Evolutionary conservation across 2,113 vertebrate species (phyloP).

Genomic region (Clarias magur): DNA sequence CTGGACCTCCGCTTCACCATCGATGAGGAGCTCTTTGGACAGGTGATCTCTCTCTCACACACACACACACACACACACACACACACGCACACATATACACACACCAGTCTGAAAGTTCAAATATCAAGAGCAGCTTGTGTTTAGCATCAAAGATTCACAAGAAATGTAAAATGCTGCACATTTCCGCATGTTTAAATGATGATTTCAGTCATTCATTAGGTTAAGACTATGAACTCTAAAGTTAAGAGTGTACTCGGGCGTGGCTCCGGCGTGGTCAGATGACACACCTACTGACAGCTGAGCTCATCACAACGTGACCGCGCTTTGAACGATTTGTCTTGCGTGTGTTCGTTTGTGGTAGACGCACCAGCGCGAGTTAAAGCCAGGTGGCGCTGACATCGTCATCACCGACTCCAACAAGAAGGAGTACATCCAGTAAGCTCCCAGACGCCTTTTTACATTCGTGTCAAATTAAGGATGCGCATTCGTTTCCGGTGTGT

Average conservation of each 20-base stretch:
- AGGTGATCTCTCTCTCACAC: conserved; percentile 70
- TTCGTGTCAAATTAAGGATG: not conserved
- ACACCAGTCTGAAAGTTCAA: no score
- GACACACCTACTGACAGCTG: not conserved
- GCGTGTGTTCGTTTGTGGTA: conserved; percentile 58
- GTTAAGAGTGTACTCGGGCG: no score
- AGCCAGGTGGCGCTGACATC: conserved; percentile 84
- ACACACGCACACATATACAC: no score
- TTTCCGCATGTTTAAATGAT: no score
- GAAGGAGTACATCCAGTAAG: conserved; percentile 97
- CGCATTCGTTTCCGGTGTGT: not conserved
- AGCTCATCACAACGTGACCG: not conserved
- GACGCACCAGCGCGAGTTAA: conserved; percentile 96
- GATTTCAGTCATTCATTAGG: no score
- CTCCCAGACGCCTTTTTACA: conserved; percentile 8
- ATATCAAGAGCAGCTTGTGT: no score
- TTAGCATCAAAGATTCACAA: no score
- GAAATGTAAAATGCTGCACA: no score
- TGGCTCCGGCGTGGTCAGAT: no score
- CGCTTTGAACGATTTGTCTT: not conserved
- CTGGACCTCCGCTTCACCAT: conserved; percentile 92
- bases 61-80: no score
- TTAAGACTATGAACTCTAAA: no score
- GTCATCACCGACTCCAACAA: conserved; percentile 92
- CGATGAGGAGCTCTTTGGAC: conserved; percentile 97